Conservation (phyloP, 2,888 invertebrate species). For the Tryphoninae sp. region DNA sequence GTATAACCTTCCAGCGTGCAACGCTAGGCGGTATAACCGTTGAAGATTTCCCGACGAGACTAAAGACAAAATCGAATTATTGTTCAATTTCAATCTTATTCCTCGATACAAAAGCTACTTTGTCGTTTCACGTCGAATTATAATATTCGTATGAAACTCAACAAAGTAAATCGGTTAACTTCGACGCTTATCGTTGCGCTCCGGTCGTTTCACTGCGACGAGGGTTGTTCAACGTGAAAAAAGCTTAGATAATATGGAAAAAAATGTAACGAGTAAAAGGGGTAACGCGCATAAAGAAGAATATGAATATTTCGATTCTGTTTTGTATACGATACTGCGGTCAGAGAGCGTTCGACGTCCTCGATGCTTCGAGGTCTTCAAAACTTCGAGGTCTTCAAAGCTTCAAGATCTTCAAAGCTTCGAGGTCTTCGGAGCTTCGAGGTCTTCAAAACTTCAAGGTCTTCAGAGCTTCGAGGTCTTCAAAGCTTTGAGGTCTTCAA, state of each 20-base stretch:
- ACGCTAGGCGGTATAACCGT: background rate
- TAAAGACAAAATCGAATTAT: background rate
- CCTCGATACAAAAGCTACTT: background rate
- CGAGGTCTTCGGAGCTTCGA: too few species aligned
- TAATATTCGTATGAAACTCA: slow-evolving; percentile 13
- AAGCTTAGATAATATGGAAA: background rate
- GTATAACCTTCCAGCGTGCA: background rate
- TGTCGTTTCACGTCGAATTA: slow-evolving; percentile 3
- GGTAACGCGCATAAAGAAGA: background rate
- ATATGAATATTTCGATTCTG: background rate
- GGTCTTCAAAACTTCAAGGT: too few species aligned
- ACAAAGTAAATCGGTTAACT: background rate
- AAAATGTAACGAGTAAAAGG: background rate
- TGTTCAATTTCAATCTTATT: slow-evolving; percentile 1
- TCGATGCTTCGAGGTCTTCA: background rate
- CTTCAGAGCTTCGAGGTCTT: too few species aligned
- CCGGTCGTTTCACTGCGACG: too few species aligned
- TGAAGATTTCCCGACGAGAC: slow-evolving; percentile 9
- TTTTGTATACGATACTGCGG: background rate
- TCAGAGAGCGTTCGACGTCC: background rate
- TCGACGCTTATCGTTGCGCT: slow-evolving; percentile 16
- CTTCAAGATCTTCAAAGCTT: background rate
- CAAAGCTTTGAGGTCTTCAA: too few species aligned
- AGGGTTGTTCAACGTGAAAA: slow-evolving; percentile 10
- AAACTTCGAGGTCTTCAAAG: background rate